Evolutionary conservation across 1,140 invertebrate genomes (phyloP).

Genomic region (Radopholus similis): DNA sequence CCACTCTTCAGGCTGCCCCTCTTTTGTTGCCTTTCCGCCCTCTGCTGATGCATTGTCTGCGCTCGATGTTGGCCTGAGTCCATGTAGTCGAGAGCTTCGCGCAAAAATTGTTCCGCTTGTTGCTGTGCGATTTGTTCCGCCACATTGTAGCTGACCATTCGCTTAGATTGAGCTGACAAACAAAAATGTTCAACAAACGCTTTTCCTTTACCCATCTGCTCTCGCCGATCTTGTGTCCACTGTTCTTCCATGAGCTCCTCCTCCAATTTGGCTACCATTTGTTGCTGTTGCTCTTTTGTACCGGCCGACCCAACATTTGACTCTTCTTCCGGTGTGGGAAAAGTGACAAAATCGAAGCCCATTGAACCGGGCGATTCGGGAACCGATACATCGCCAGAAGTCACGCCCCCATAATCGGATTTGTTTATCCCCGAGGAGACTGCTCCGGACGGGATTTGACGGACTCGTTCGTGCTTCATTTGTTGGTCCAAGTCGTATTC

Average conservation of each 20-base stretch:
- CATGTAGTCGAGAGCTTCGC: conserved; percentile 1
- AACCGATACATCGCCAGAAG: not conserved
- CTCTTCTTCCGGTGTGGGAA: not conserved
- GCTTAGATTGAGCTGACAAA: too few species aligned
- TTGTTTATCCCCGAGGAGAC: not conserved
- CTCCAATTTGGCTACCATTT: not conserved
- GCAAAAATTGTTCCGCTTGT: not conserved
- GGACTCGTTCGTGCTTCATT: not conserved
- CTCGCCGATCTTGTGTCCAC: too few species aligned
- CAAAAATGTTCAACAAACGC: too few species aligned
- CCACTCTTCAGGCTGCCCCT: not conserved
- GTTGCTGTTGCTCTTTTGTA: not conserved
- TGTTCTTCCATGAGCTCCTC: not conserved
- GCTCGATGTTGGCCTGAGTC: not conserved
- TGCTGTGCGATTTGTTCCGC: not conserved
- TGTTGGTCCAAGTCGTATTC: conserved; percentile 21
- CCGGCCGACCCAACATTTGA: not conserved
- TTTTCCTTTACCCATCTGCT: too few species aligned
- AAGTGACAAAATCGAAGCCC: conserved; percentile 14
- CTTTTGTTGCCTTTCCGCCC: not conserved
- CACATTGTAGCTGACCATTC: too few species aligned
- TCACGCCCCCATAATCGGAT: not conserved
- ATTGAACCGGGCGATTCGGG: conserved; percentile 14
- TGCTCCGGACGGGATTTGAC: not conserved
- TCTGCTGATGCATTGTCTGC: not conserved